A percentile compares a stretch with the other conserved stretches of the same genome.
phyloP scores from a whole-genome alignment of 2,797 vertebrate species.

The Trachurus trachurus region DNA sequence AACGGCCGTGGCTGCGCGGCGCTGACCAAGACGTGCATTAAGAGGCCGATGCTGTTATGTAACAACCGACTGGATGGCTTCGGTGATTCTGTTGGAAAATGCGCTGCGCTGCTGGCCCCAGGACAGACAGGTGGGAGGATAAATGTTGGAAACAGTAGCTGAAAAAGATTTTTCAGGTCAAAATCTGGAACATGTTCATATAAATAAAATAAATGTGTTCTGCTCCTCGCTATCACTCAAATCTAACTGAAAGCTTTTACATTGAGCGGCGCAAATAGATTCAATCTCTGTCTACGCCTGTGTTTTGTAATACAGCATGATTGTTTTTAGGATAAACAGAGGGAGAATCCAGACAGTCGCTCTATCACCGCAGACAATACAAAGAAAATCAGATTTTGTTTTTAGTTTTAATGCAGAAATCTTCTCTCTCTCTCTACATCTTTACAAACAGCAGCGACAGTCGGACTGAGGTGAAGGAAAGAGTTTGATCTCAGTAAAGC shows the following conservation, averaged over 20 bases:
- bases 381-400: no score
- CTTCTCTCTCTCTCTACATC: no score
- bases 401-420: no score
- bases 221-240: constrained; percentile 37
- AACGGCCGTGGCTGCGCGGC: neutral
- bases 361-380: neutral
- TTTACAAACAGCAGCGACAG: no score
- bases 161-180: constrained; percentile 20
- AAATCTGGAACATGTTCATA: constrained; percentile 33
- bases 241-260: constrained; percentile 29
- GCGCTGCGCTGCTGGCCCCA: constrained; percentile 10
- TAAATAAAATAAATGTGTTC: constrained; percentile 43
- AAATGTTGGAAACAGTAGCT: constrained; percentile 40
- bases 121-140: constrained; percentile 41
- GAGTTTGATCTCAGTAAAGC: no score
- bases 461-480: no score
- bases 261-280: constrained; percentile 20
- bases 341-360: neutral
- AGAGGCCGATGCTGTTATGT: constrained; percentile 42
- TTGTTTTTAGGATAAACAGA: constrained; percentile 26
- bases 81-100: constrained; percentile 48
- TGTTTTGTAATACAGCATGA: neutral
- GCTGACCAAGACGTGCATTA: constrained; percentile 45
- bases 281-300: no score
- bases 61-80: constrained; percentile 35